phyloP scores from a whole-genome alignment of 2,113 vertebrate species.

The Otocyon megalotis region DNA sequence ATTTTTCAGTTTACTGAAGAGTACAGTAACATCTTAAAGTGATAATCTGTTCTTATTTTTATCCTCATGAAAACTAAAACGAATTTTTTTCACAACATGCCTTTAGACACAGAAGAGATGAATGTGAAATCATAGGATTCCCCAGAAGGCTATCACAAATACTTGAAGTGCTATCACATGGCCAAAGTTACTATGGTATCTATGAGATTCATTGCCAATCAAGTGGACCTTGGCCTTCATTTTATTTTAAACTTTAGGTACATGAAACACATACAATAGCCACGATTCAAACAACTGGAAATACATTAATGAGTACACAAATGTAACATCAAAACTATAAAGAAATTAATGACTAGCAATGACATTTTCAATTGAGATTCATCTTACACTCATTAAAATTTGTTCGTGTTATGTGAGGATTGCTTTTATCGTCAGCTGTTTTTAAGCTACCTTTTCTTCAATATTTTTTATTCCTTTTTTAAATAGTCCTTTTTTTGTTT shows the following conservation, averaged over 20 bases:
- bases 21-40: conserved; percentile 21
- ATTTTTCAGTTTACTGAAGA: conserved; percentile 34
- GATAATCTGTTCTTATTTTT: conserved; percentile 45
- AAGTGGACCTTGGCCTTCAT: background rate
- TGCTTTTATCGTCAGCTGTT: background rate
- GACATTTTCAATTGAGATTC: background rate
- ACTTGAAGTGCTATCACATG: background rate
- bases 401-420: background rate
- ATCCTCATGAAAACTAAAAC: conserved; percentile 39
- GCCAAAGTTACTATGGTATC: conserved; percentile 2
- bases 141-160: conserved; percentile 39
- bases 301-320: background rate
- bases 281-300: background rate
- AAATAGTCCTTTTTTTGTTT: background rate
- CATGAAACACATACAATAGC: accelerated
- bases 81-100: background rate
- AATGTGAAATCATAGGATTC: background rate
- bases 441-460: background rate
- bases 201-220: background rate
- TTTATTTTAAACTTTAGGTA: background rate
- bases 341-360: conserved; percentile 2
- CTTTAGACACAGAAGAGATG: background rate
- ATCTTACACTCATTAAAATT: background rate
- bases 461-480: background rate
- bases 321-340: background rate